Conservation (phyloP, 2,113 vertebrate species). For the Onychorhynchus coronatus region DNA sequence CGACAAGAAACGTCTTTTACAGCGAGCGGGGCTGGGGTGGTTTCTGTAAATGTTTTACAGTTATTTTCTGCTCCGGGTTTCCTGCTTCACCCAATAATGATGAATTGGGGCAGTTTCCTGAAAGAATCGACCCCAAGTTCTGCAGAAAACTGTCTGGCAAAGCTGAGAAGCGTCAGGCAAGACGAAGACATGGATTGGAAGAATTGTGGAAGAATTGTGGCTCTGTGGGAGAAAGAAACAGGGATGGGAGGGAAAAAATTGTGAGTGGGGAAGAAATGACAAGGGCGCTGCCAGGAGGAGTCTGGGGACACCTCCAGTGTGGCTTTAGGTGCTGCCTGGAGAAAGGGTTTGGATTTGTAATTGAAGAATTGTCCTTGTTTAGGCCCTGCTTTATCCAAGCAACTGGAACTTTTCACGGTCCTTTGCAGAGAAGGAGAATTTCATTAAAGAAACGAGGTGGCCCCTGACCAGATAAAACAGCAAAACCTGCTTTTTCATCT, state of each 20-base stretch:
- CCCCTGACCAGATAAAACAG: not conserved
- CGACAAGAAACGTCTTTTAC: not conserved
- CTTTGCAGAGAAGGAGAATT: not conserved
- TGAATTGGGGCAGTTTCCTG: not conserved
- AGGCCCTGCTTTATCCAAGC: not conserved
- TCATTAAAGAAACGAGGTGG: not conserved
- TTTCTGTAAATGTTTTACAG: not conserved
- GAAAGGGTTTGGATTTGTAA: not conserved
- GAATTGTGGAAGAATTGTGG: not conserved
- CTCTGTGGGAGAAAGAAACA: not conserved
- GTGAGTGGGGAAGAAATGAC: not conserved
- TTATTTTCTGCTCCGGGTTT: not conserved
- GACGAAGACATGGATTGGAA: rapidly evolving
- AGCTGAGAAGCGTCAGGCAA: not conserved
- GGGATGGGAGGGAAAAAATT: not conserved
- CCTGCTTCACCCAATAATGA: not conserved
- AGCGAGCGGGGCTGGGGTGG: not conserved
- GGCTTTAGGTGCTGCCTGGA: not conserved
- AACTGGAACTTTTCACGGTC: not conserved
- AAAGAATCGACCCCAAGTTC: not conserved
- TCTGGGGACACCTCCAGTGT: not conserved
- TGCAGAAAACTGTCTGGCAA: not conserved
- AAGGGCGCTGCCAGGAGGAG: not conserved
- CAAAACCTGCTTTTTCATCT: not conserved
- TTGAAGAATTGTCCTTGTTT: not conserved